Conservation (phyloP, 2,113 vertebrate genomes). For the Malurus cyaneus region DNA sequence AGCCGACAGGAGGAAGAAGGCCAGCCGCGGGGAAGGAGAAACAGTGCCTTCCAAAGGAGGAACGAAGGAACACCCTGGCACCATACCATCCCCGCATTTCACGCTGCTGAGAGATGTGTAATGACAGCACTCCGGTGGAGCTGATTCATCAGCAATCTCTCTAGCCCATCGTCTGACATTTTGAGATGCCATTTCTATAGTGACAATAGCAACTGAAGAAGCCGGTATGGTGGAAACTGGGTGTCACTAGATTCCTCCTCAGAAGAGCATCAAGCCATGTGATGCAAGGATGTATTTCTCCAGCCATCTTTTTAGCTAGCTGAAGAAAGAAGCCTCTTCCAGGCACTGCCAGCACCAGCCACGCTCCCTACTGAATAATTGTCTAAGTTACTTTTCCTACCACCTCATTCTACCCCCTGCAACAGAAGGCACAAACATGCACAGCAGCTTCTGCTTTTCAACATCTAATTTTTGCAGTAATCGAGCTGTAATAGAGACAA, state of each 20-base stretch:
- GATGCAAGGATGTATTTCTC: neutral
- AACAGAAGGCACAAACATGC: accelerated
- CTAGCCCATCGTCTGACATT: neutral
- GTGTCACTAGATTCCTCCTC: neutral
- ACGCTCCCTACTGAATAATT: accelerated
- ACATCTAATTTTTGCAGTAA: neutral
- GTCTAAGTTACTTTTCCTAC: neutral
- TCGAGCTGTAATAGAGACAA: neutral
- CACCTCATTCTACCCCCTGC: neutral
- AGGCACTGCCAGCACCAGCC: neutral
- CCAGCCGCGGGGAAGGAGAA: neutral
- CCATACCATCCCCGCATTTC: neutral
- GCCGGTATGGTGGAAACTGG: neutral
- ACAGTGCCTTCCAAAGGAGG: neutral
- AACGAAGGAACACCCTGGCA: neutral
- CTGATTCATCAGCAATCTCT: neutral
- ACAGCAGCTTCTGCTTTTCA: neutral
- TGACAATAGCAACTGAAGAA: neutral
- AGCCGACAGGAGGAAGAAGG: neutral
- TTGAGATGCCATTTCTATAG: neutral
- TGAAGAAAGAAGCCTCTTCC: neutral
- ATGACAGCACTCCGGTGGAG: neutral
- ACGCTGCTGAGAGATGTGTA: neutral
- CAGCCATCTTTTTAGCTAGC: neutral
- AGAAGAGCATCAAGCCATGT: neutral